Evolutionary conservation across 1,140 invertebrate species (phyloP).

Genomic region (Charaxes varanes): DNA sequence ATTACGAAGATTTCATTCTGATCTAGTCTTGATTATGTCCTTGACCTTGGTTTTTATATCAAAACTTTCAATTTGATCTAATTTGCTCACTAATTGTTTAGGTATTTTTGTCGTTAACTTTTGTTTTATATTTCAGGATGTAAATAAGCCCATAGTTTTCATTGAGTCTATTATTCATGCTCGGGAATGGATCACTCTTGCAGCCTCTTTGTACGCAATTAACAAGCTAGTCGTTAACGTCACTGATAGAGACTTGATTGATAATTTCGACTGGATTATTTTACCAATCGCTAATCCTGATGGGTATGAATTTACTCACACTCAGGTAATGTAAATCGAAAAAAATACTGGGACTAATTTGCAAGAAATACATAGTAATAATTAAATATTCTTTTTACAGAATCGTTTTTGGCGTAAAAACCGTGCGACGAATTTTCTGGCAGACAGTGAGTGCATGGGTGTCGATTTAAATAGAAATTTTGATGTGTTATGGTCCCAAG

Average conservation of each 20-base stretch:
- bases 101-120: neutral
- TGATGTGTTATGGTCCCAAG: slow-evolving; percentile 71
- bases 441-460: slow-evolving; percentile 59
- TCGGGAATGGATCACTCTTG: slow-evolving; percentile 80
- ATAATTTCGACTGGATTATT: slow-evolving; percentile 63
- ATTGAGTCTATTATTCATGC: slow-evolving; percentile 73
- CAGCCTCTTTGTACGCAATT: slow-evolving; percentile 79
- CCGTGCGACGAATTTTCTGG: slow-evolving; percentile 38
- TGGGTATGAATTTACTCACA: slow-evolving; percentile 57
- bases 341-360: no score
- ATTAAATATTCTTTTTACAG: slow-evolving; percentile 31
- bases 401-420: slow-evolving; percentile 78
- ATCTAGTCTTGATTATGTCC: no score
- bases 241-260: slow-evolving; percentile 61
- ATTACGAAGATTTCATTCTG: no score
- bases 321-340: no score
- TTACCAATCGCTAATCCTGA: slow-evolving; percentile 76
- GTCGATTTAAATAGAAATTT: slow-evolving; percentile 80
- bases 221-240: slow-evolving; percentile 76
- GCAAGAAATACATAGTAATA: neutral
- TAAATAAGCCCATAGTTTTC: slow-evolving; percentile 73
- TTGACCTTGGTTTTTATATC: no score
- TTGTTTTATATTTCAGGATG: slow-evolving; percentile 9
- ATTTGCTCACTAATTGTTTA: no score
- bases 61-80: no score